These are phyloP conservation scores for Vulpes vulpes DNA, from an alignment of 2,113 vertebrate species.

Conservation along the genomic window DNA sequence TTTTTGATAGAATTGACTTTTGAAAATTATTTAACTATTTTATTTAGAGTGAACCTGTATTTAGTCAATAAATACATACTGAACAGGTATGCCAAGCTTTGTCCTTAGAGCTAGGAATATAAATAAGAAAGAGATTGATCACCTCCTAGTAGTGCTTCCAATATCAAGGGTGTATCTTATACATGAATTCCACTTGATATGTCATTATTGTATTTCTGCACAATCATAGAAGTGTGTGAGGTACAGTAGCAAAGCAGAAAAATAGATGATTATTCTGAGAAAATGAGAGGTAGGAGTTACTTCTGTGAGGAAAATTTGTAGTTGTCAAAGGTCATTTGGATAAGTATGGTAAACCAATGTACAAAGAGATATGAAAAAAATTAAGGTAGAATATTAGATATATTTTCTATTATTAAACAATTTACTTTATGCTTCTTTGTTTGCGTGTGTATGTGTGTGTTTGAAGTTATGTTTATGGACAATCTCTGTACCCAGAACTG, in stretches of 20 bases:
- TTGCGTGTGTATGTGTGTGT: rapidly evolving
- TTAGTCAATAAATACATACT: neutral
- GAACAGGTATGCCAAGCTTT: neutral
- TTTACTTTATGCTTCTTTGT: neutral
- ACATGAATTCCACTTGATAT: neutral
- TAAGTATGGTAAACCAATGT: neutral
- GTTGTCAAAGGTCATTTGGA: neutral
- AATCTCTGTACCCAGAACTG: neutral
- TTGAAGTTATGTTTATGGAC: neutral
- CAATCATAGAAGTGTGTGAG: neutral
- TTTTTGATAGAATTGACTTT: neutral
- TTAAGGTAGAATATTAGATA: neutral
- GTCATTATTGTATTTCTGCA: neutral
- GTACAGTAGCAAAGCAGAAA: neutral
- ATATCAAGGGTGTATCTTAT: neutral
- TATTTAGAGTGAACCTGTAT: neutral
- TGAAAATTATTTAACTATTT: neutral
- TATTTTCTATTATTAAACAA: neutral
- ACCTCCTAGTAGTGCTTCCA: neutral
- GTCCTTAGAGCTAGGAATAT: neutral
- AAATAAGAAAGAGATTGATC: neutral
- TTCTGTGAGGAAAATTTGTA: neutral
- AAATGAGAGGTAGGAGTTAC: neutral
- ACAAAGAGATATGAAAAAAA: neutral
- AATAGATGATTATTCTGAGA: neutral